Percentiles rank a stretch among this genome's conserved stretches.
These are phyloP conservation scores for Ceratothoa steindachneri DNA, from an alignment of 2,888 invertebrate genomes.

Conservation along the genomic window DNA sequence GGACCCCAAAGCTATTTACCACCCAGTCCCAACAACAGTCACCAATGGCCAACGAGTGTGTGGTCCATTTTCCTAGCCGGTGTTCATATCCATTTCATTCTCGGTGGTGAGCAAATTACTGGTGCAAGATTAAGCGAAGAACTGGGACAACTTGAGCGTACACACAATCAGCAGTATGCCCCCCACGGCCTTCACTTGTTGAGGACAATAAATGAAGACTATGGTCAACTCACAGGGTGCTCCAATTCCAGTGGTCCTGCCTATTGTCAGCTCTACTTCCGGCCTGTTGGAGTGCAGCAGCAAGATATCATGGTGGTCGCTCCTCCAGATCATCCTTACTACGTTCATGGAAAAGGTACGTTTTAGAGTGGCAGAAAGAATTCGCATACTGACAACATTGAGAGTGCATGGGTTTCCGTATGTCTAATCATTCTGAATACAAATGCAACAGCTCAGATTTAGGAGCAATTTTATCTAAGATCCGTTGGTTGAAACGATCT, in stretches of 20 bases:
- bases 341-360: constrained; percentile 53
- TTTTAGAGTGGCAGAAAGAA: too few relatives aligned
- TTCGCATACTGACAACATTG: neutral
- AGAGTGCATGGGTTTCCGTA: neutral
- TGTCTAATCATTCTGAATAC: constrained; percentile 48
- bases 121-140: constrained; percentile 37
- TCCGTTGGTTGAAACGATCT: too few relatives aligned
- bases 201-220: constrained; percentile 27
- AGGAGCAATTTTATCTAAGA: too few relatives aligned
- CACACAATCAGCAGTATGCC: constrained; percentile 39
- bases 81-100: constrained; percentile 38
- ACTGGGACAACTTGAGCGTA: constrained; percentile 35
- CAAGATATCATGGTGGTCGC: constrained; percentile 40
- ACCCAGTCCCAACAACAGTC: constrained; percentile 29
- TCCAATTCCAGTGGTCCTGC: constrained; percentile 9
- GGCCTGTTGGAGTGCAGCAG: constrained; percentile 40
- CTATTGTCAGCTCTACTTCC: constrained; percentile 39
- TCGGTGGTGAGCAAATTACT: constrained; percentile 32
- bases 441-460: constrained; percentile 52
- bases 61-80: constrained; percentile 47
- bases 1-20: constrained; percentile 33
- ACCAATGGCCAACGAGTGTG: constrained; percentile 44
- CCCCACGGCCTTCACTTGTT: constrained; percentile 38
- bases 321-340: constrained; percentile 53
- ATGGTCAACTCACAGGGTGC: neutral